Evolutionary conservation across 2,888 invertebrate genomes (phyloP), one percentile per base, ranked within the genome.

Genomic region (Panopea generosa): DNA sequence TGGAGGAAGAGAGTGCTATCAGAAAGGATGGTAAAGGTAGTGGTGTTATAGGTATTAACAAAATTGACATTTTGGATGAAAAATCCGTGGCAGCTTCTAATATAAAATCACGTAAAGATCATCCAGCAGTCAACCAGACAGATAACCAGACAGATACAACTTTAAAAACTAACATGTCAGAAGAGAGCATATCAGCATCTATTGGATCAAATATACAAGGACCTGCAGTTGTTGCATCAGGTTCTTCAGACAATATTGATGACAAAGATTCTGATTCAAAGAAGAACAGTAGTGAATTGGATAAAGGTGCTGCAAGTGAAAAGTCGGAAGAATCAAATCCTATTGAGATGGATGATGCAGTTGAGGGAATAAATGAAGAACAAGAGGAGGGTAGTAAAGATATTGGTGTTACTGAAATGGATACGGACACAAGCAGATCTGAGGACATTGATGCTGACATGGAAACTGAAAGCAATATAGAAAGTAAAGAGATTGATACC

Each of bases 1-100:
- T 11, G 14, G 65, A 57, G n/a, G 40, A 52, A 24, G 26, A 40
- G 16, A 45, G n/a, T 11, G 40, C 27, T 38, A 20, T 47, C 43
- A 49, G 38, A 24, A 55, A 49, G 1, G 56, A 55, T 40, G 65
- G n/a, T 26, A 62, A 52, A 16, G 43, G 18, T 50, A 47, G 33
- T 22, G 27, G 38, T 18, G 47, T 20, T n/a, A 29, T n/a, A 26
- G 52, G 45, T 52, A 55, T 14, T 33, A 7, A 4, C 16, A 47
- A 47, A 47, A 47, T 16, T 47, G 47, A 47, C 47, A 43, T 14
- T 38, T 22, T 14, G 33, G 33, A 33, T 33, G 33, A 33, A 33
- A 33, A 33, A 7, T n/a, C n/a, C n/a, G n/a, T n/a, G n/a, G n/a
- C n/a, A n/a, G n/a, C n/a, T n/a, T n/a, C n/a, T n/a, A n/a, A n/a